phyloP scores from a whole-genome alignment of 1,140 invertebrate species.

The Drosophila serrata region DNA sequence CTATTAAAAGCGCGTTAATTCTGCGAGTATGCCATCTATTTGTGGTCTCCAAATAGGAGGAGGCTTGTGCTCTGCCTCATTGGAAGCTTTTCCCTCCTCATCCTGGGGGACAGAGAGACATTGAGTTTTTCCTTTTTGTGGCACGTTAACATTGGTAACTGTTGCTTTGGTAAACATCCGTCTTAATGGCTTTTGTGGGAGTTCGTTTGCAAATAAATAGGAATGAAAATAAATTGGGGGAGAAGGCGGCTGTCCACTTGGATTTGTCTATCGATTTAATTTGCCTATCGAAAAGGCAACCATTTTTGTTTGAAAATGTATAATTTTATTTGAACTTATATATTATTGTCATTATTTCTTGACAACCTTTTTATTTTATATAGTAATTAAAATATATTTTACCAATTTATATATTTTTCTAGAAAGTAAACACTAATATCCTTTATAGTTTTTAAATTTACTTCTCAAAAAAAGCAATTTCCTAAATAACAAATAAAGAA shows the following conservation, averaged over 20 bases:
- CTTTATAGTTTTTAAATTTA: background rate
- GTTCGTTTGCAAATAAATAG: slow-evolving; percentile 1
- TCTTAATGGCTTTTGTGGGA: slow-evolving; percentile 34
- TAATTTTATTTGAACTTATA: background rate
- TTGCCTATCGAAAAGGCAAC: background rate
- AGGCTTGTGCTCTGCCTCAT: slow-evolving; percentile 2
- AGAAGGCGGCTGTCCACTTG: background rate
- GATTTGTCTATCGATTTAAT: background rate
- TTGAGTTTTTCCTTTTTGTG: slow-evolving; percentile 6
- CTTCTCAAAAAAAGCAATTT: background rate
- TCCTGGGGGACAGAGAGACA: background rate
- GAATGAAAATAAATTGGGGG: background rate
- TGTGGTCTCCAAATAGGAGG: slow-evolving; percentile 27
- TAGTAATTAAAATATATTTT: background rate
- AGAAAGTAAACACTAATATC: background rate
- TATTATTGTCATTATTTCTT: background rate
- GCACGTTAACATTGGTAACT: slow-evolving; percentile 49
- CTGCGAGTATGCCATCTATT: slow-evolving; percentile 38
- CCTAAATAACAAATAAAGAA: background rate
- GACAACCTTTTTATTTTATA: background rate
- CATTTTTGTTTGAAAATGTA: background rate
- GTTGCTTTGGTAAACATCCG: slow-evolving; percentile 52
- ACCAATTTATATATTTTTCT: no score
- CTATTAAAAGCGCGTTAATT: slow-evolving; percentile 54
- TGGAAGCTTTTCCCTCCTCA: slow-evolving; percentile 19